These are phyloP conservation scores for Ictalurus punctatus DNA, from an alignment of 2,113 vertebrate genomes.

Conservation along the genomic window DNA sequence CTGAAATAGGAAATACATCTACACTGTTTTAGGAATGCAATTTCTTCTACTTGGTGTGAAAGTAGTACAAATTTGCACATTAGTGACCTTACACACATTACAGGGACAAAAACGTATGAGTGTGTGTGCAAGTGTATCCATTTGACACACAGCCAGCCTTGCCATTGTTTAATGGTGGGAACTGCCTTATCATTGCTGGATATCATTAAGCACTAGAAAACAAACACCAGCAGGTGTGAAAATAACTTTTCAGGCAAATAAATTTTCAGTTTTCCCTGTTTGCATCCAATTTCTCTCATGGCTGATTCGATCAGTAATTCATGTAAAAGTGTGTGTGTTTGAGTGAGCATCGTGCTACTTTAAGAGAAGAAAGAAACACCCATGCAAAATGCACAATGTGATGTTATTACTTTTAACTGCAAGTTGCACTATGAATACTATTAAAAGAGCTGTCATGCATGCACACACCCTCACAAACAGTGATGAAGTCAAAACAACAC, in stretches of 20 bases:
- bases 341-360: neutral
- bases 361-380: neutral
- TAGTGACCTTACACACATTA: neutral
- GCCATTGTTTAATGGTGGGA: slow-evolving; percentile 51
- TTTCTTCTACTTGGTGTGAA: neutral
- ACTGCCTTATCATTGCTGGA: slow-evolving; percentile 28
- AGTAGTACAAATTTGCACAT: neutral
- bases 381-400: neutral
- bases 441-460: slow-evolving; percentile 30
- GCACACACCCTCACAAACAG: slow-evolving; percentile 50
- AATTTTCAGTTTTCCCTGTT: neutral
- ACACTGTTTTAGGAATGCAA: neutral
- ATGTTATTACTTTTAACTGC: slow-evolving; percentile 17
- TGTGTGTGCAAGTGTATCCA: slow-evolving; percentile 12
- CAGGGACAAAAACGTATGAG: slow-evolving; percentile 22
- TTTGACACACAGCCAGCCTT: slow-evolving; percentile 29
- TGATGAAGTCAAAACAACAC: slow-evolving; percentile 42
- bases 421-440: slow-evolving; percentile 17
- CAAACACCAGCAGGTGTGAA: slow-evolving; percentile 52
- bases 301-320: neutral
- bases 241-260: slow-evolving; percentile 45
- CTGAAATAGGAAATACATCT: slow-evolving; percentile 1
- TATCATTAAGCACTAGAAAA: slow-evolving; percentile 54
- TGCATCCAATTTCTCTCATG: neutral
- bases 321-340: neutral